phyloP scores from a whole-genome alignment of 2,888 invertebrate species.

The Callinectes sapidus region DNA sequence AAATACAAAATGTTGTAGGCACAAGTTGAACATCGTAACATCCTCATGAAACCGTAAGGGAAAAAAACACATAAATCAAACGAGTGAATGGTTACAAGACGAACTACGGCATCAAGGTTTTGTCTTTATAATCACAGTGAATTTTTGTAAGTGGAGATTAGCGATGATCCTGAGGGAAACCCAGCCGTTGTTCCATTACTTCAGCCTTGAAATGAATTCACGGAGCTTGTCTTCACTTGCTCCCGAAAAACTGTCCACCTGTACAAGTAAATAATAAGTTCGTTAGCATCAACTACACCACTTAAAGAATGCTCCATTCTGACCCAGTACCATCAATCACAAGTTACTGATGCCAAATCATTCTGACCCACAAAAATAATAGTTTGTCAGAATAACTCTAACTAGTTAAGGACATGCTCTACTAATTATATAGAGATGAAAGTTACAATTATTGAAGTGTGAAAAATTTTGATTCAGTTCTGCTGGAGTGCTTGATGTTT shows the following conservation, averaged over 20 bases:
- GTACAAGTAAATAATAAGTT: slow-evolving; percentile 54
- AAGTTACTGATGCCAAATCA: not conserved
- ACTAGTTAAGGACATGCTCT: too few species aligned
- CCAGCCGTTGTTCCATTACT: not conserved
- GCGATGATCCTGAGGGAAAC: not conserved
- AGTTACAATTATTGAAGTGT: too few species aligned
- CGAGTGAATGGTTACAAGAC: not conserved
- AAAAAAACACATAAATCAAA: not conserved
- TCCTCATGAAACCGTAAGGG: not conserved
- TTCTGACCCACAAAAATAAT: too few species aligned
- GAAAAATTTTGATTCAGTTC: too few species aligned
- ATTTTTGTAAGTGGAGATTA: not conserved
- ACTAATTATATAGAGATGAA: too few species aligned
- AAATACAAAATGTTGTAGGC: not conserved
- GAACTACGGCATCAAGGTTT: not conserved
- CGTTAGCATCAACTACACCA: not conserved
- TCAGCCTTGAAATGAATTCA: slow-evolving; percentile 45
- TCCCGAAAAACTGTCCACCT: slow-evolving; percentile 85
- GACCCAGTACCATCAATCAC: not conserved
- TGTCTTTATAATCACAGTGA: not conserved
- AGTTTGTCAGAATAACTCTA: too few species aligned
- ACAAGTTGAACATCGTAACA: not conserved
- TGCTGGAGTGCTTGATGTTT: too few species aligned
- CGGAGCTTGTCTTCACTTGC: slow-evolving; percentile 84
- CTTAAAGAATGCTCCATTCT: not conserved